A percentile compares a stretch with the other conserved stretches of the same genome.
Conservation (phyloP, 2,888 invertebrate species). For the Tethea ocularis region DNA sequence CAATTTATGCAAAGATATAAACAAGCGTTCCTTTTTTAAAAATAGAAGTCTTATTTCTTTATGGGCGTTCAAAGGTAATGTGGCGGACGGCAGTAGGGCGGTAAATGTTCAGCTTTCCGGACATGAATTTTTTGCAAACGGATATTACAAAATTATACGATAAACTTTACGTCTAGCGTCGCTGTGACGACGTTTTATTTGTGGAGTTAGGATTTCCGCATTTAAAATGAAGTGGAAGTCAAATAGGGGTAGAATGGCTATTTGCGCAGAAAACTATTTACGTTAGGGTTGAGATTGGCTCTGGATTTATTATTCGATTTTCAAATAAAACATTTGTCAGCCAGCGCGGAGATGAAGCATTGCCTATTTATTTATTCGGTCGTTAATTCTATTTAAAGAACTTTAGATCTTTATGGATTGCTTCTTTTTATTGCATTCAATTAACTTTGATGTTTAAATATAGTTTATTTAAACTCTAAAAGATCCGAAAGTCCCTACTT, state of each 20-base stretch:
- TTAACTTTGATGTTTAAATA: slow-evolving; percentile 22
- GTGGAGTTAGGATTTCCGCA: slow-evolving; percentile 17
- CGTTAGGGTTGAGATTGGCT: neutral
- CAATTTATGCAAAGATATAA: neutral
- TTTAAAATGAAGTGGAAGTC: neutral
- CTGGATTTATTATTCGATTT: neutral
- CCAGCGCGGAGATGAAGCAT: neutral
- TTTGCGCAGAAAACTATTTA: slow-evolving; percentile 6
- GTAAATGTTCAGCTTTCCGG: slow-evolving; percentile 24
- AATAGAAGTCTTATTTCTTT: neutral
- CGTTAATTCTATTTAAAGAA: slow-evolving; percentile 8
- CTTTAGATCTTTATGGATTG: slow-evolving; percentile 12
- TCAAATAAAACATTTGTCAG: no score
- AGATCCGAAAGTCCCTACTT: neutral
- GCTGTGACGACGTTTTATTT: slow-evolving; percentile 25
- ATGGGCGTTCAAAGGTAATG: neutral
- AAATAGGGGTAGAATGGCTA: slow-evolving; percentile 19
- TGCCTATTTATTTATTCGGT: neutral
- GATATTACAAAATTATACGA: slow-evolving; percentile 51
- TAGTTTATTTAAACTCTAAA: slow-evolving; percentile 21
- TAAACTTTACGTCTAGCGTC: slow-evolving; percentile 32
- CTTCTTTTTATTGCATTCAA: slow-evolving; percentile 23
- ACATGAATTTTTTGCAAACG: slow-evolving; percentile 36
- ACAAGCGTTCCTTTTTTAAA: slow-evolving; percentile 1
- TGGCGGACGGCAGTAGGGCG: slow-evolving; percentile 33